Evolutionary conservation across 1,140 invertebrate species (phyloP).

Genomic region (Bombus polaris): DNA sequence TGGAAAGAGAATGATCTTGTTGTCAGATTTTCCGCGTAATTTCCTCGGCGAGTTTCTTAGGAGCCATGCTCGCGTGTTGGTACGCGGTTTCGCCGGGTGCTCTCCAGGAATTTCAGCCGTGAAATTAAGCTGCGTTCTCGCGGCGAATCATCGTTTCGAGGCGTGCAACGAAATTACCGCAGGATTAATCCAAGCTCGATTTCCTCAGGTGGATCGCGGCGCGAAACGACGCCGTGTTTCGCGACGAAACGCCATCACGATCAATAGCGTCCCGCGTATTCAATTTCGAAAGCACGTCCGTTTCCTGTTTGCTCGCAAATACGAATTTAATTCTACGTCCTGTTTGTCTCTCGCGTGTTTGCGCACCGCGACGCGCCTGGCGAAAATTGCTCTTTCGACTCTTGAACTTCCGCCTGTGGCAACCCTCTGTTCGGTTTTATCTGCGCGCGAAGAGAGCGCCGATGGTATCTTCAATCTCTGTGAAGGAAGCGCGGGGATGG

Average conservation of each 20-base stretch:
- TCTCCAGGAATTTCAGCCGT: neutral
- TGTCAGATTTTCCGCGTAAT: neutral
- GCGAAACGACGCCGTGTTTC: too few relatives aligned
- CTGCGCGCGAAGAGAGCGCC: neutral
- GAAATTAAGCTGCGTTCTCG: neutral
- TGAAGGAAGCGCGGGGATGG: neutral
- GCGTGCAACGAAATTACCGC: neutral
- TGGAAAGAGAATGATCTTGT: neutral
- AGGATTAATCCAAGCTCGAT: neutral
- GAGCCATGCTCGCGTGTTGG: neutral
- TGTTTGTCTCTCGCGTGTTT: constrained; percentile 64
- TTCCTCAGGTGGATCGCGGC: constrained; percentile 9
- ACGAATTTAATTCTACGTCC: constrained; percentile 68
- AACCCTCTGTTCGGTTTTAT: neutral
- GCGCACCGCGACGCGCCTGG: constrained; percentile 51
- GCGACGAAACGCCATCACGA: constrained; percentile 8
- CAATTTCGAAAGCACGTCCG: constrained; percentile 66
- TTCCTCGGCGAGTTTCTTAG: neutral
- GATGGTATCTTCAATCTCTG: neutral
- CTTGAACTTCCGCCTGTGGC: constrained; percentile 2
- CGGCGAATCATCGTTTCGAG: neutral
- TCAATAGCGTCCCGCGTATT: constrained; percentile 55
- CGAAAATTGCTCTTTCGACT: constrained; percentile 67
- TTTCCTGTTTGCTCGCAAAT: constrained; percentile 67
- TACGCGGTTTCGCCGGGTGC: neutral